Evolutionary conservation across 92 coral and sea anemone genomes (phyloP), one percentile per base, ranked within the genome.

Genomic region (Palythoa caribaeorum): DNA sequence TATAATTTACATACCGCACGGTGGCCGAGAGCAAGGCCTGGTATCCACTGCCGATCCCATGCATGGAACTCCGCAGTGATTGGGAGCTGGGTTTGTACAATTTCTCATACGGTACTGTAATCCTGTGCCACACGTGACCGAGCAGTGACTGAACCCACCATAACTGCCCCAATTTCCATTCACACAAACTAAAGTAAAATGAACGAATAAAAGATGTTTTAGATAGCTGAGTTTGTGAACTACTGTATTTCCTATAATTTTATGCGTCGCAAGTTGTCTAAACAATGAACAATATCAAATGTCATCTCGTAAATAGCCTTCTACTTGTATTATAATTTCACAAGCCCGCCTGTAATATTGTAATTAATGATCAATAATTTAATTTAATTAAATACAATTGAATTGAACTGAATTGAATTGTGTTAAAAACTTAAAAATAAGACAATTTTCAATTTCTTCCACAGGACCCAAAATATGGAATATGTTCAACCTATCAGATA

Each of bases 91-190:
- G 50, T 84, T 73, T 1, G 88, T 70, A 38, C 88, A 84, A 6
- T 51, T 71, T 9, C 88, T 71, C 2, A 3, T 35, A 4, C 88
- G 73, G 71, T 15, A 47, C 53, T 71, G 40, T 19, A 77, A 53
- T n/a, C 88, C 88, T 11, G 51, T 71, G 13, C 66, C 77, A n/a
- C 88, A 84, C 48, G 88, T 40, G 36, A 77, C 77, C 9, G 88
- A 84, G 20, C 88, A 84, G 14, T 76, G 38, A 40, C 88, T 51
- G 53, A 48, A 84, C 9, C 48, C 75, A 14, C 79, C 73, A 70
- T 78, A 88, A 12, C 10, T 48, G 2, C 83, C 72, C 55, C 83
- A 88, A 5, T 54, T 57, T 14, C 90, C 90, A 72, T 88, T 53
- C 6, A 88, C 78, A 40, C 78, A 73, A 6, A 73, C 78, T 73